Evolutionary conservation across 2,113 vertebrate genomes (phyloP).

Genomic region (Muntiacus reevesi): DNA sequence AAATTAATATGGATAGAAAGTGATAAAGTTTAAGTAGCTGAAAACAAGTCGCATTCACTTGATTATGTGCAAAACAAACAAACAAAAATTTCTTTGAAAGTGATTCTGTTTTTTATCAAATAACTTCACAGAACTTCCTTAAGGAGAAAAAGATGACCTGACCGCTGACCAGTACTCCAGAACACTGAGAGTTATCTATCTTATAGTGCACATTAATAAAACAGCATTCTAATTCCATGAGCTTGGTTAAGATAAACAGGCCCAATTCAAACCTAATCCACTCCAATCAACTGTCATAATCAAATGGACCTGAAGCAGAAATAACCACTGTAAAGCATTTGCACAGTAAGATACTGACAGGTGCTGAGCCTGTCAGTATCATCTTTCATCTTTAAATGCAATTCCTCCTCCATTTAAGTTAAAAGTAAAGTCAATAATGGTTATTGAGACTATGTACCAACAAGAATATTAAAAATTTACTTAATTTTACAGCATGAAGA

Average conservation of each 20-base stretch:
- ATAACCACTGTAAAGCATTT: neutral
- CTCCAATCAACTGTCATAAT: neutral
- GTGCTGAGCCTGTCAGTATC: neutral
- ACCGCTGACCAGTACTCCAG: neutral
- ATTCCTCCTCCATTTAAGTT: neutral
- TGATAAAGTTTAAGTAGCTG: neutral
- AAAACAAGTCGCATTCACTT: neutral
- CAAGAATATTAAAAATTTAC: neutral
- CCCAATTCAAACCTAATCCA: neutral
- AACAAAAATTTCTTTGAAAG: neutral
- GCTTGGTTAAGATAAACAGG: neutral
- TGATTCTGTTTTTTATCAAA: neutral
- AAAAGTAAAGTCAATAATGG: neutral
- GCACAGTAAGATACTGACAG: neutral
- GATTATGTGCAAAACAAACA: neutral
- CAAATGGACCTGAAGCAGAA: neutral
- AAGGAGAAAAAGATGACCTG: neutral
- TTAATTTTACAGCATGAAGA: constrained; percentile 47
- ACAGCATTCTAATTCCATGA: neutral
- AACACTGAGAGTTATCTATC: neutral
- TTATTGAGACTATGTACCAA: neutral
- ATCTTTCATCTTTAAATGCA: neutral
- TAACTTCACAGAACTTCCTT: neutral
- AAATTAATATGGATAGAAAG: neutral
- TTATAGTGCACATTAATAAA: neutral